These are phyloP conservation scores for Cichladusa arquata DNA, from an alignment of 2,113 vertebrate genomes.

Conservation along the genomic window DNA sequence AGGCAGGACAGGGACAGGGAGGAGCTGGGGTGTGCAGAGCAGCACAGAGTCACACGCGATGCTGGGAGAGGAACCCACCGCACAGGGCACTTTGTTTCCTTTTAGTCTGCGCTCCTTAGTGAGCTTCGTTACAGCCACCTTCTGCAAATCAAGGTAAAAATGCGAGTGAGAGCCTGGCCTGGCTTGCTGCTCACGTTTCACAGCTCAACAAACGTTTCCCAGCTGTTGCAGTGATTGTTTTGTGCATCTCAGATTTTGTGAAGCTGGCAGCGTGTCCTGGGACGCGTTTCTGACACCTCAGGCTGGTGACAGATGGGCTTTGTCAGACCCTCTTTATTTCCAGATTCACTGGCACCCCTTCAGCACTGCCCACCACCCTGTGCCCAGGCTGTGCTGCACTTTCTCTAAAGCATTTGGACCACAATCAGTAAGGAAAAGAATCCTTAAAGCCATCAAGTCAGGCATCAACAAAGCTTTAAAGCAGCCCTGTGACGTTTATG, in stretches of 20 bases:
- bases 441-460: constrained; percentile 39
- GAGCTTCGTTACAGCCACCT: constrained; percentile 62
- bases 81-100: constrained; percentile 64
- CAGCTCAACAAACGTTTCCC: not conserved
- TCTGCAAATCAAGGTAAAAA: constrained; percentile 73
- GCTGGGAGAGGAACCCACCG: constrained; percentile 59
- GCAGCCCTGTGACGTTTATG: not conserved
- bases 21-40: not conserved
- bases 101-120: constrained; percentile 68
- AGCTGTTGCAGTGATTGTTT: not conserved
- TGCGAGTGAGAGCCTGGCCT: not conserved
- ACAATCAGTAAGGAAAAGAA: constrained; percentile 49
- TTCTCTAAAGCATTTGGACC: constrained; percentile 26
- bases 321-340: constrained; percentile 29
- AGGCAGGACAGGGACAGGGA: not conserved
- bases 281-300: constrained; percentile 28
- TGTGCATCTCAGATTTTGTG: fast-evolving
- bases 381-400: constrained; percentile 38
- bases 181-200: not conserved
- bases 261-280: not conserved
- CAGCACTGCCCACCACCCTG: not conserved
- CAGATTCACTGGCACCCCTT: constrained; percentile 16
- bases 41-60: not conserved
- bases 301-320: not conserved
- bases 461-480: not conserved